phyloP scores from a whole-genome alignment of 2,797 vertebrate genomes.

The Sciurus vulgaris region DNA sequence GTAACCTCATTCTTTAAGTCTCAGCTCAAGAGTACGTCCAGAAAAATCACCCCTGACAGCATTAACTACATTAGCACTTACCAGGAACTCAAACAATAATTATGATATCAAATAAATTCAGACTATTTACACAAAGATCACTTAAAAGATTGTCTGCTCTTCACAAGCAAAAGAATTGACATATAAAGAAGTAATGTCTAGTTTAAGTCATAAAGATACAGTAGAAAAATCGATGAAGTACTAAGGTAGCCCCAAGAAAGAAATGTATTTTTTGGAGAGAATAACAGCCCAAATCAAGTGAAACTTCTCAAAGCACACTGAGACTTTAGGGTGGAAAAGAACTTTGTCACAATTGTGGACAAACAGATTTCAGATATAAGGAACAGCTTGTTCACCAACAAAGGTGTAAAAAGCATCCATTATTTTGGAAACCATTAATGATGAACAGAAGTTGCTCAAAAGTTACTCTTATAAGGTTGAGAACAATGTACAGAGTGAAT shows the following conservation, averaged over 20 bases:
- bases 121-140: background rate
- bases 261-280: no score
- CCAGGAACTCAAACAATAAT: background rate
- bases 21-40: background rate
- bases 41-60: background rate
- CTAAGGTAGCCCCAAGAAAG: background rate
- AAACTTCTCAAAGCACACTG: background rate
- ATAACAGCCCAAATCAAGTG: no score
- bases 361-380: background rate
- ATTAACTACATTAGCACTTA: background rate
- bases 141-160: background rate
- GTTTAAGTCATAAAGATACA: background rate
- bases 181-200: background rate
- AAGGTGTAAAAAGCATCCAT: background rate
- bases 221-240: background rate
- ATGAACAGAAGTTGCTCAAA: background rate
- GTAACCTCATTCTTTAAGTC: background rate
- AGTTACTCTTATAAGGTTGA: background rate
- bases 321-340: background rate
- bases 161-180: background rate
- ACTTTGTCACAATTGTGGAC: background rate
- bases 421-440: background rate
- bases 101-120: background rate
- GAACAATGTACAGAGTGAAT: background rate
- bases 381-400: background rate